Evolutionary conservation across 2,797 vertebrate genomes (phyloP).

Genomic region (Sebastes variabilis): DNA sequence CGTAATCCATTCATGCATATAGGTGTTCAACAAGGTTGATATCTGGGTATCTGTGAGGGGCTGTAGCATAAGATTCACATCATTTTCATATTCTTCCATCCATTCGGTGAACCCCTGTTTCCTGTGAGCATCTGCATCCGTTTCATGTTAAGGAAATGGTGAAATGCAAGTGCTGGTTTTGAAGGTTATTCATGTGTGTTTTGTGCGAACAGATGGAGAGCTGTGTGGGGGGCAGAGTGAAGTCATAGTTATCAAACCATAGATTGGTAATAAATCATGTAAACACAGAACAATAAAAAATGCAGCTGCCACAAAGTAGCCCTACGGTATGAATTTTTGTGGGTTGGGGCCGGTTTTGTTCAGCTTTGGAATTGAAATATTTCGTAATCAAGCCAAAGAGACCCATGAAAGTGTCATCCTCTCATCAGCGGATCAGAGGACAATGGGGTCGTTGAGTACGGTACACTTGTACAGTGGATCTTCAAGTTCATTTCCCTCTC

Average conservation of each 20-base stretch:
- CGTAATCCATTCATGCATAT: background rate
- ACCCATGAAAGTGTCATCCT: background rate
- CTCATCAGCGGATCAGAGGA: background rate
- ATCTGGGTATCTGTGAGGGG: background rate
- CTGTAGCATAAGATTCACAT: background rate
- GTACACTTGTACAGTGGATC: conserved; percentile 25
- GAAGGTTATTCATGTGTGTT: background rate
- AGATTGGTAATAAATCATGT: conserved; percentile 4
- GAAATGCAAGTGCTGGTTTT: background rate
- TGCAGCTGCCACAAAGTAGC: background rate
- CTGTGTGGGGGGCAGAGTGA: background rate
- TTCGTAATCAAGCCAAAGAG: background rate
- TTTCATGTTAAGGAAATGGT: background rate
- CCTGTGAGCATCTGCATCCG: background rate
- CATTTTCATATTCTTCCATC: background rate
- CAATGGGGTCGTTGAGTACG: conserved; percentile 44
- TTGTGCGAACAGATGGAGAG: background rate
- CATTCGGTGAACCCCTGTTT: background rate
- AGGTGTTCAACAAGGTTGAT: background rate
- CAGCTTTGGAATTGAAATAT: background rate
- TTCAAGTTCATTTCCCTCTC: conserved; percentile 33
- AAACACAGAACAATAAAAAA: background rate
- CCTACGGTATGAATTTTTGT: background rate
- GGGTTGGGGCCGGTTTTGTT: background rate
- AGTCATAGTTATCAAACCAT: background rate